These are phyloP conservation scores for Hetaerina titia DNA, from an alignment of 2,888 invertebrate genomes.

Conservation along the genomic window DNA sequence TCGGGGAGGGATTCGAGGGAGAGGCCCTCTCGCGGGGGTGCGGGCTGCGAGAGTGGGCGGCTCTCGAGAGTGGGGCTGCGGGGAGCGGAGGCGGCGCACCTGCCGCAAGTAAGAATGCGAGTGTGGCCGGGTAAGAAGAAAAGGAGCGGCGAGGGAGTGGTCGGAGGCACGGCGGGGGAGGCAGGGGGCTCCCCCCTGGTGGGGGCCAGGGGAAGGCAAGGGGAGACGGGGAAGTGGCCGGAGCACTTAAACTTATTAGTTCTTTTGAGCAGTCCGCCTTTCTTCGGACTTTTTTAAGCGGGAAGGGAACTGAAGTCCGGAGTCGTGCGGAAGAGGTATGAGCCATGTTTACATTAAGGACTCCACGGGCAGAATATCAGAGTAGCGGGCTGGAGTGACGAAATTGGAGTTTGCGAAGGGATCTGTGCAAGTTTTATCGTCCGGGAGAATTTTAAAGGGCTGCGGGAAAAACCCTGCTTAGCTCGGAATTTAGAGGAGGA, in stretches of 20 bases:
- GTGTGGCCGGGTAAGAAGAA: not conserved
- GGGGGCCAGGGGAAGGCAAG: not conserved
- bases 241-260: conserved; percentile 50
- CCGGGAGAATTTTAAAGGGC: conserved; percentile 19
- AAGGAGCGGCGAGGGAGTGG: not conserved
- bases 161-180: not conserved
- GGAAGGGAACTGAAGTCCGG: not conserved
- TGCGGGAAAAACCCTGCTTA: not conserved
- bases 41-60: not conserved
- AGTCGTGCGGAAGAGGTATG: not conserved
- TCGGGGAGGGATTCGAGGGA: not conserved
- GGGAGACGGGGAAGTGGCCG: not conserved
- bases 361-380: conserved; percentile 10
- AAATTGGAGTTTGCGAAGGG: conserved; percentile 20
- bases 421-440: conserved; percentile 26
- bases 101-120: not conserved
- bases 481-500: not conserved
- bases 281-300: not conserved
- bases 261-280: not conserved
- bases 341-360: conserved; percentile 27
- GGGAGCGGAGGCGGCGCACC: not conserved
- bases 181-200: not conserved
- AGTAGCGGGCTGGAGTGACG: not conserved
- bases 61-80: too few species aligned
- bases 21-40: not conserved